Conservation (phyloP, 2,797 vertebrate species). For the Onychomys torridus region DNA sequence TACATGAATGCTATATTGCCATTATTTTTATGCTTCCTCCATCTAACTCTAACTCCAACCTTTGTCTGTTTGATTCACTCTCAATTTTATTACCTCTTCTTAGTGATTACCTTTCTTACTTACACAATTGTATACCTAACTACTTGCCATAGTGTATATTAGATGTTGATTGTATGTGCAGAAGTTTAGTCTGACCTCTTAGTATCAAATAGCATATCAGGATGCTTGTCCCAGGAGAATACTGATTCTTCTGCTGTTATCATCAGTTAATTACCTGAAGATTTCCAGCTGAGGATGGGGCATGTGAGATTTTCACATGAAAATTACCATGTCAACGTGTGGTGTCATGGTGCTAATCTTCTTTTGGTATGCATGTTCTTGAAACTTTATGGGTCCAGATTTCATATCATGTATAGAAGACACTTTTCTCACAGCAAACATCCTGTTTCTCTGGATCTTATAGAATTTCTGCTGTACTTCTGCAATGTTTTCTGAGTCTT, state of each 20-base stretch:
- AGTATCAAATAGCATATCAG: neutral
- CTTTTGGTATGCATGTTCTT: neutral
- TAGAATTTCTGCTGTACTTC: neutral
- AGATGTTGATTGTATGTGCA: neutral
- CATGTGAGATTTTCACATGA: neutral
- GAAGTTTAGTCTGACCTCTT: neutral
- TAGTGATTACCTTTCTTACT: neutral
- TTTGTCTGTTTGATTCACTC: neutral
- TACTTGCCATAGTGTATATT: neutral
- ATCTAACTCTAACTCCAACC: neutral
- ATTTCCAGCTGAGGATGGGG: neutral
- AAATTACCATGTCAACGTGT: neutral
- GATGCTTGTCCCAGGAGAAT: neutral
- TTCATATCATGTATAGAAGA: neutral
- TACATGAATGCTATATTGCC: neutral
- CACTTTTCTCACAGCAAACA: neutral
- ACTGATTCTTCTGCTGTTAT: neutral
- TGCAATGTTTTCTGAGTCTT: neutral
- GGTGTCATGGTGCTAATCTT: neutral
- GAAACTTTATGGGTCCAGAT: neutral
- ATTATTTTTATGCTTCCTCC: neutral
- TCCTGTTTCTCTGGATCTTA: neutral
- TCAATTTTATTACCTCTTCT: neutral
- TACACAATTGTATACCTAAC: neutral
- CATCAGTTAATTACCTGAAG: neutral